A percentile compares a stretch with the other conserved stretches of the same genome.
Conservation (phyloP, 2,113 vertebrate genomes). For the Mirza zaza region DNA sequence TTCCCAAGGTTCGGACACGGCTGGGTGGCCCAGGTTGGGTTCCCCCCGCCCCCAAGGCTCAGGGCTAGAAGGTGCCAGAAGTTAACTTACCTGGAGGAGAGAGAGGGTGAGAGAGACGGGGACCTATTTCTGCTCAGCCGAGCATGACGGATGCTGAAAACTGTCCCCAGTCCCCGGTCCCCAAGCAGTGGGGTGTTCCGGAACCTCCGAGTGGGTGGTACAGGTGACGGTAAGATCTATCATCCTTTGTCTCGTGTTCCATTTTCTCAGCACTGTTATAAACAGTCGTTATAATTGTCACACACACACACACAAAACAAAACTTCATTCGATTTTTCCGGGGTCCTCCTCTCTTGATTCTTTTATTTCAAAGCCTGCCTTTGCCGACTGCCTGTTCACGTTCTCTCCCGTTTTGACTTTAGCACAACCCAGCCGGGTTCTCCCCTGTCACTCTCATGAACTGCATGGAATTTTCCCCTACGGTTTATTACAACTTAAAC, state of each 20-base stretch:
- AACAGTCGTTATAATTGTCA: too few relatives aligned
- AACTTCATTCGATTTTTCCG: not conserved
- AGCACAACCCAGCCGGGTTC: not conserved
- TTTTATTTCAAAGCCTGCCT: not conserved
- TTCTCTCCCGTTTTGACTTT: not conserved
- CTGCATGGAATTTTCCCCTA: not conserved
- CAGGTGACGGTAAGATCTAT: not conserved
- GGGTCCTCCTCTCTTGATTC: not conserved
- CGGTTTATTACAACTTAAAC: not conserved
- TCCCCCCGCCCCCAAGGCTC: not conserved
- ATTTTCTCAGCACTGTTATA: not conserved
- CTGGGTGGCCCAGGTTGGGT: too few relatives aligned
- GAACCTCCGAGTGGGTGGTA: not conserved
- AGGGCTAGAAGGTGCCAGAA: not conserved
- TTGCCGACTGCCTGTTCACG: not conserved
- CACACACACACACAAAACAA: too few relatives aligned
- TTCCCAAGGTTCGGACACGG: not conserved
- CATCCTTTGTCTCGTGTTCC: not conserved
- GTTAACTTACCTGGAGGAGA: not conserved
- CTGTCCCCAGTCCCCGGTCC: not conserved
- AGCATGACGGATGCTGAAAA: too few relatives aligned
- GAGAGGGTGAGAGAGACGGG: accelerated
- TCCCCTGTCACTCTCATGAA: not conserved
- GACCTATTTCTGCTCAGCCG: not conserved
- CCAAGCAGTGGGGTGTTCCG: not conserved